Conservation (phyloP, 2,888 invertebrate species). For the Gymnocheta viridis region DNA sequence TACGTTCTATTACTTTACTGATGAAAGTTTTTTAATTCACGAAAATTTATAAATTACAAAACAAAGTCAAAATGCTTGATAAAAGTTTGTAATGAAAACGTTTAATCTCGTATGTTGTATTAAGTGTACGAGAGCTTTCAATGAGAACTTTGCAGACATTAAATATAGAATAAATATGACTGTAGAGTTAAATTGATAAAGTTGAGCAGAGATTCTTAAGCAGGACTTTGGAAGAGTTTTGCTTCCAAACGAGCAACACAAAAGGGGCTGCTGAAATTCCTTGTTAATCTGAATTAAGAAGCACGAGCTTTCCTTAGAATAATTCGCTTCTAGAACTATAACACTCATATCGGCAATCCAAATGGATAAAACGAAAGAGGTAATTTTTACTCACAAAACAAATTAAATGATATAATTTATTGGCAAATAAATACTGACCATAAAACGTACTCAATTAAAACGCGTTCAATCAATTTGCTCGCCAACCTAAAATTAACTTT, state of each 20-base stretch:
- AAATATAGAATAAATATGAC: background rate
- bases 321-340: too few relatives aligned
- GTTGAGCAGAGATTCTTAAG: background rate
- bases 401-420: constrained; percentile 11
- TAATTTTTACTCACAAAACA: background rate
- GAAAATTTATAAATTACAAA: constrained; percentile 25
- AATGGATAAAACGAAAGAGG: background rate
- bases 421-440: constrained; percentile 23
- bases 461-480: constrained; percentile 40
- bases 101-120: background rate
- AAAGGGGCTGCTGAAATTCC: background rate
- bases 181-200: background rate
- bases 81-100: constrained; percentile 40
- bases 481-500: constrained; percentile 51
- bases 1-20: constrained; percentile 40
- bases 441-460: constrained; percentile 42
- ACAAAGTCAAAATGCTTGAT: constrained; percentile 17
- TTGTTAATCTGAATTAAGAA: too few relatives aligned
- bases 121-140: background rate
- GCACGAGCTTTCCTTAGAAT: too few relatives aligned
- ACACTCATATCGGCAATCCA: background rate
- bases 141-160: constrained; percentile 3
- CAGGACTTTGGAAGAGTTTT: background rate
- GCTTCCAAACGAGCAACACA: background rate
- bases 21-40: constrained; percentile 48